These are phyloP conservation scores for Synergus laeviventris DNA, from an alignment of 2,888 invertebrate genomes.

Conservation along the genomic window DNA sequence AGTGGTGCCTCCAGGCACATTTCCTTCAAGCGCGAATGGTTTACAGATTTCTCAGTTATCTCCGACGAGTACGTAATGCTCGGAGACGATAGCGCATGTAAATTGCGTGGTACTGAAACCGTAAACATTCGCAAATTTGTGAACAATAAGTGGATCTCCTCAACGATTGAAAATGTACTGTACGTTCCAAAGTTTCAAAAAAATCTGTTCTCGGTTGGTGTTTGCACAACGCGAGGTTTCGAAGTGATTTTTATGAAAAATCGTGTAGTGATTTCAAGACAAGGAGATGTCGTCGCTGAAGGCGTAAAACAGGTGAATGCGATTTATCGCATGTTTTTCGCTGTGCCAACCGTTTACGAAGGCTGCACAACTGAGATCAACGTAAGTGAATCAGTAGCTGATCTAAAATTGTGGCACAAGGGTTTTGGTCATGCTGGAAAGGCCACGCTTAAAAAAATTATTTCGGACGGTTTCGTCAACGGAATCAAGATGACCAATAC, in stretches of 20 bases:
- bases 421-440: background rate
- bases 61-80: slow-evolving; percentile 14
- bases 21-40: slow-evolving; percentile 14
- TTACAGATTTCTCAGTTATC: slow-evolving; percentile 4
- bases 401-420: background rate
- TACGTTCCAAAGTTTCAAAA: slow-evolving; percentile 43
- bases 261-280: background rate
- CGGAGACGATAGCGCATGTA: slow-evolving; percentile 23
- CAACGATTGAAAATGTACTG: slow-evolving; percentile 41
- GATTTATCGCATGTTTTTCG: slow-evolving; percentile 2
- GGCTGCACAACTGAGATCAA: background rate
- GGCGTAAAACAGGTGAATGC: slow-evolving; percentile 19
- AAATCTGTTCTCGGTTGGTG: slow-evolving; percentile 48
- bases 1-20: slow-evolving; percentile 18
- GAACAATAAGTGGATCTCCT: background rate
- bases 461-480: slow-evolving; percentile 12
- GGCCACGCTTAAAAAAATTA: background rate
- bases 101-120: background rate
- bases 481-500: slow-evolving; percentile 44
- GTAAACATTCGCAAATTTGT: slow-evolving; percentile 9
- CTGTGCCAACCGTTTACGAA: background rate
- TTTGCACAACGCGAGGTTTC: slow-evolving; percentile 18
- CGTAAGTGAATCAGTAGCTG: background rate
- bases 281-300: background rate
- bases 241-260: slow-evolving; percentile 23